Evolutionary conservation across 1,140 invertebrate species (phyloP).

Genomic region (Ridgeia piscesae): DNA sequence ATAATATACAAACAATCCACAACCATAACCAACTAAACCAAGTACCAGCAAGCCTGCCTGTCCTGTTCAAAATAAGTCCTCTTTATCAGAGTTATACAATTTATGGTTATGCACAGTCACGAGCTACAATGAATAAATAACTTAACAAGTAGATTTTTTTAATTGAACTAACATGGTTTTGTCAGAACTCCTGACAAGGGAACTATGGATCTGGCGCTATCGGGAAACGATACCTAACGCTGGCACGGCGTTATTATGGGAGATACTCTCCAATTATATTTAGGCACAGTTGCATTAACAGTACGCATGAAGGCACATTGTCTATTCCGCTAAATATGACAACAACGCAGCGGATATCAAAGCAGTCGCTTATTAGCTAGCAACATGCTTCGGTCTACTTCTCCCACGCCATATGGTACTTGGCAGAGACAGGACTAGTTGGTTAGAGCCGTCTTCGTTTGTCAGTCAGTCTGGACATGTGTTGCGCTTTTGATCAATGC

Average conservation of each 20-base stretch:
- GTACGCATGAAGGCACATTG: not conserved
- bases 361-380: not conserved
- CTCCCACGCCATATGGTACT: not conserved
- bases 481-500: not conserved
- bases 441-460: not conserved
- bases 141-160: too few relatives aligned
- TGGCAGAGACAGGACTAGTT: not conserved
- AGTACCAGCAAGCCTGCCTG: not conserved
- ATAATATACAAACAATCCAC: too few relatives aligned
- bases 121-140: too few relatives aligned
- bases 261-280: too few relatives aligned
- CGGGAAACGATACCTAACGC: too few relatives aligned
- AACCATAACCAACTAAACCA: not conserved
- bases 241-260: too few relatives aligned
- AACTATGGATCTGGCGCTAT: too few relatives aligned
- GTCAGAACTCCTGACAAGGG: too few relatives aligned
- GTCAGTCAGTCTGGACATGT: slow-evolving; percentile 3
- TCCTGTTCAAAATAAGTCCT: not conserved
- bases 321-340: not conserved
- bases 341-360: not conserved
- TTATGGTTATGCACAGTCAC: too few relatives aligned
- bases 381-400: not conserved
- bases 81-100: too few relatives aligned
- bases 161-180: too few relatives aligned
- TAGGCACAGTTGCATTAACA: not conserved